Percentiles rank a stretch among this genome's conserved stretches.
phyloP scores from a whole-genome alignment of 1,140 invertebrate species.

The Adelges cooleyi region DNA sequence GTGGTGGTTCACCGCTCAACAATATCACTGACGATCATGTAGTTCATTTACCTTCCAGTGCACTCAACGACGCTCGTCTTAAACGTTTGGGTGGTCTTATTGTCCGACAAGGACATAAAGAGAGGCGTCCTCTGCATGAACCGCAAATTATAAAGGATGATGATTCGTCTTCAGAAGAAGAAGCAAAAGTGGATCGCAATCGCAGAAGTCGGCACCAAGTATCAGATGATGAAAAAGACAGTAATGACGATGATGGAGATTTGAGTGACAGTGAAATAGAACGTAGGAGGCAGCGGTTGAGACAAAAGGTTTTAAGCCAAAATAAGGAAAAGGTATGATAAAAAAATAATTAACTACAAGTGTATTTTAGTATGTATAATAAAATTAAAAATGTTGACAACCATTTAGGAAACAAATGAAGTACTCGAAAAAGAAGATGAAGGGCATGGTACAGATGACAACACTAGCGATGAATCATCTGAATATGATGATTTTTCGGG shows the following conservation, averaged over 20 bases:
- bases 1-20: background rate
- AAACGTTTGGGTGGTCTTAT: slow-evolving; percentile 12
- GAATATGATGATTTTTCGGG: slow-evolving; percentile 79
- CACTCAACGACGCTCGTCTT: slow-evolving; percentile 39
- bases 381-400: background rate
- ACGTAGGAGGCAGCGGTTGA: slow-evolving; percentile 55
- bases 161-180: slow-evolving; percentile 32
- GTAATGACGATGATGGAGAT: slow-evolving; percentile 53
- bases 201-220: slow-evolving; percentile 43
- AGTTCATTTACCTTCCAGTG: slow-evolving; percentile 5
- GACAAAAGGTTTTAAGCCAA: slow-evolving; percentile 54
- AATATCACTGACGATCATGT: slow-evolving; percentile 1
- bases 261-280: slow-evolving; percentile 74
- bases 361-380: too few species aligned
- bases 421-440: slow-evolving; percentile 55
- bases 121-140: slow-evolving; percentile 43
- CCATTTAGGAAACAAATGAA: slow-evolving; percentile 36
- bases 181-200: slow-evolving; percentile 40
- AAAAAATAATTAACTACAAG: background rate
- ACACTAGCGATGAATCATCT: slow-evolving; percentile 64
- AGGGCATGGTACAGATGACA: slow-evolving; percentile 50
- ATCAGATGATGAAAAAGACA: slow-evolving; percentile 48
- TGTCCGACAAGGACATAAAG: background rate
- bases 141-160: slow-evolving; percentile 57
- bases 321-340: slow-evolving; percentile 45